Evolutionary conservation across 2,113 vertebrate genomes (phyloP).

Genomic region (Petrocephalus microphthalmus): DNA sequence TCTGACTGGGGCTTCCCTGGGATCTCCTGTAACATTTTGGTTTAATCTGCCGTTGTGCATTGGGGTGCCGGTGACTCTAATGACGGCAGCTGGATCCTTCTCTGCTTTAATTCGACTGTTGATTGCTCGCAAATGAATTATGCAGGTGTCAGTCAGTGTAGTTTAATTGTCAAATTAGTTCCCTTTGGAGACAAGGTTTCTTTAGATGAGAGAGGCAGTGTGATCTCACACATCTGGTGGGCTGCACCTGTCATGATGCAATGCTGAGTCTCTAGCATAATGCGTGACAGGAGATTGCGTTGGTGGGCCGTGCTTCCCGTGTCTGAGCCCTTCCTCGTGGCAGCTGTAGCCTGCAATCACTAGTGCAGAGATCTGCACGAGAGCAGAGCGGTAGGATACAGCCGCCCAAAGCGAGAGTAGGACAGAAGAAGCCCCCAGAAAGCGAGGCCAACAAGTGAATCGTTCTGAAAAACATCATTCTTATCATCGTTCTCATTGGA

Average conservation of each 20-base stretch:
- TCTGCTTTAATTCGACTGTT: background rate
- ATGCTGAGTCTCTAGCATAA: background rate
- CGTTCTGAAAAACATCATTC: background rate
- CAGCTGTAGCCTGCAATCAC: background rate
- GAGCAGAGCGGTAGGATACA: background rate
- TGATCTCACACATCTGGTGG: background rate
- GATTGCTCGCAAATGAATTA: background rate
- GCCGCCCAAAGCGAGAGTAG: background rate
- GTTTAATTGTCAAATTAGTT: background rate
- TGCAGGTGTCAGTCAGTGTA: background rate
- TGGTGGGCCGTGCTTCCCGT: background rate
- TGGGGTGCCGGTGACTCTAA: background rate
- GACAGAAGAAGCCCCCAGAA: background rate
- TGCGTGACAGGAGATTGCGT: background rate
- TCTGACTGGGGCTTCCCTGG: background rate
- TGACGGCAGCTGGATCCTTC: background rate
- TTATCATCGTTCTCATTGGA: too few relatives aligned
- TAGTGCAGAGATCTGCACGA: background rate
- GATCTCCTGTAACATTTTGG: background rate
- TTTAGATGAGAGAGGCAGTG: background rate
- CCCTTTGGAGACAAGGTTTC: background rate
- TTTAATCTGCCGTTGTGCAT: background rate
- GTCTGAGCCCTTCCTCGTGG: background rate
- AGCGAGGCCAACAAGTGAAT: background rate
- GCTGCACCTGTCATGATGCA: background rate